Percentiles rank a stretch among this genome's conserved stretches.
Evolutionary conservation across 2,797 vertebrate genomes (phyloP).

Genomic region (Pseudochirops corinnae): DNA sequence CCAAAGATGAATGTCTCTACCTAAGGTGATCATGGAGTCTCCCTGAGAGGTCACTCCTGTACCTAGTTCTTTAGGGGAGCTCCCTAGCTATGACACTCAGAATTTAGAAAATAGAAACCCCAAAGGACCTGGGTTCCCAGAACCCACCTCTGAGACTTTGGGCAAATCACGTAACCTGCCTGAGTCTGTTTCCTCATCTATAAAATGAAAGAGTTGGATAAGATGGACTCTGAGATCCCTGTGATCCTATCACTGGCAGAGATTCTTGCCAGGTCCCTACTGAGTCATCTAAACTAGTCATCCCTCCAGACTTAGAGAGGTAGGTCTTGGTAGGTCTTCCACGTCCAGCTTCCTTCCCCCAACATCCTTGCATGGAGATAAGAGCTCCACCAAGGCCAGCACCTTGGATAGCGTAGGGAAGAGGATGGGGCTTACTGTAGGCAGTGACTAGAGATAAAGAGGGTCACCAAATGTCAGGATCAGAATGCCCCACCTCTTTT

Average conservation of each 20-base stretch:
- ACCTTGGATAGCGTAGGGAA: background rate
- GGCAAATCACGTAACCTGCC: background rate
- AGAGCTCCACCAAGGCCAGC: background rate
- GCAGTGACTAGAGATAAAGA: too few species aligned
- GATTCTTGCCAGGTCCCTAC: background rate
- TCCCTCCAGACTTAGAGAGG: background rate
- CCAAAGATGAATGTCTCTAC: background rate
- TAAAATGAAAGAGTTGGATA: background rate
- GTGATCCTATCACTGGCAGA: background rate
- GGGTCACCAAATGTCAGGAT: background rate
- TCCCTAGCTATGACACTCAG: accelerated
- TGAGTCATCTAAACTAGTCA: background rate
- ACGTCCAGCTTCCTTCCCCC: background rate
- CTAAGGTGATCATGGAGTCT: background rate
- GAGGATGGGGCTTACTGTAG: background rate
- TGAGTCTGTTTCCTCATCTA: background rate
- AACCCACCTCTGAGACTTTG: background rate
- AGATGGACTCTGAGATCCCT: background rate
- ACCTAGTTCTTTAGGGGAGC: background rate
- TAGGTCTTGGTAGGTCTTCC: too few species aligned
- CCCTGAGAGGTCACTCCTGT: background rate
- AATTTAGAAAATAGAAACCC: background rate
- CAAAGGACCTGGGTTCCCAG: background rate
- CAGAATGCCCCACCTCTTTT: background rate
- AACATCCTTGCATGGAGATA: background rate